Evolutionary conservation across 2,888 invertebrate species (phyloP), one percentile per base, ranked within the genome.

Genomic region (Balanococcus diminutus): DNA sequence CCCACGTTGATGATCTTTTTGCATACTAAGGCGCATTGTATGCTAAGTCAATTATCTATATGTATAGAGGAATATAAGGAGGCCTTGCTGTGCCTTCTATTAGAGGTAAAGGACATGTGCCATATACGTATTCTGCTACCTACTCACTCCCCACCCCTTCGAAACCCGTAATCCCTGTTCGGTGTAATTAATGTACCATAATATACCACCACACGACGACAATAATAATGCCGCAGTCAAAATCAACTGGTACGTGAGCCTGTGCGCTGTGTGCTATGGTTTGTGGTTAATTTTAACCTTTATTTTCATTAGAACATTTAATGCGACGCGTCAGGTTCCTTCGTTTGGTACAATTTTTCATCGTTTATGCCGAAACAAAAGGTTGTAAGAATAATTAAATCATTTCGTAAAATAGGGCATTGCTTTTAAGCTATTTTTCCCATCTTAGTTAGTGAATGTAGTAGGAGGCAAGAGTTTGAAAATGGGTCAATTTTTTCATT

Each of bases 181-280:
- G 25, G 61, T 25, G 61, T 28, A 67, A 67, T 67, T 67, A 67
- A 67, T 67, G 61, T 67, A 14, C 61, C 61, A 67, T 67, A 67
- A 67, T 67, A 67, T 67, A 67, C 61, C 61, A 25, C 61, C 61
- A 67, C 61, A 67, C 28, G 61, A 67, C 61, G 61, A 67, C 61
- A 67, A 67, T 67, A 67, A 67, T 67, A 28, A 67, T 28, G 61
- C 61, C 61, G 61, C 28, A 67, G 61, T 11, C 11, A 22, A 67
- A 67, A 67, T 67, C 61, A 67, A 67, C 61, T 28, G 22, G 28
- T 67, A 28, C 56, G 56, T 42, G 8, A 36, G n/a, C n/a, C 36
- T 36, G 3, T 5, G 8, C 36, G 3, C 3, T 11, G 51, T 51
- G 19, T 51, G 51, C 19, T 51, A n/a, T 51, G 28, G 61, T 67